phyloP scores from a whole-genome alignment of 2,888 invertebrate genomes.

The Muschampia staudingeri region DNA sequence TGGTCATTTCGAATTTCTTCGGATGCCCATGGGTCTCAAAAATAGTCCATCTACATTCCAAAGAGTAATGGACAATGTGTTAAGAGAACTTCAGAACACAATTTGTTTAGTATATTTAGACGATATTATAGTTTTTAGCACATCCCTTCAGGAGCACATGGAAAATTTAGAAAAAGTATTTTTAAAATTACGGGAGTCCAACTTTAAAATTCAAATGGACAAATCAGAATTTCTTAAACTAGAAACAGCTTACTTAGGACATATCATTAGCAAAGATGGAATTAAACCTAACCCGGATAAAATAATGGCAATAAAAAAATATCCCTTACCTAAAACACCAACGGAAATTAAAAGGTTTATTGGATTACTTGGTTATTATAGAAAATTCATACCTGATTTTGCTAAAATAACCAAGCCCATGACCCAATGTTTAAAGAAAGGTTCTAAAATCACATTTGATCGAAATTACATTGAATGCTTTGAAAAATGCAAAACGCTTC shows the following conservation, averaged over 20 bases:
- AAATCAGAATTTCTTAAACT: no score
- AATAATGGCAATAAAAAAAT: not conserved
- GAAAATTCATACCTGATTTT: not conserved
- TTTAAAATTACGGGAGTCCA: conserved; percentile 26
- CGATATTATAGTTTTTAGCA: conserved; percentile 36
- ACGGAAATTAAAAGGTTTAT: not conserved
- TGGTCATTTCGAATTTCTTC: conserved; percentile 45
- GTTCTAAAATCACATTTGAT: not conserved
- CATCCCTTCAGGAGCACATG: conserved; percentile 53
- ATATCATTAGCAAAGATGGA: not conserved
- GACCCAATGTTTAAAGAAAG: not conserved
- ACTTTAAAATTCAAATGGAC: no score
- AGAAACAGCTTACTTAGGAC: no score
- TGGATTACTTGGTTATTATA: not conserved
- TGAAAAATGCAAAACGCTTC: not conserved
- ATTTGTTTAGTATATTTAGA: not conserved
- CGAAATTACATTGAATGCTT: not conserved
- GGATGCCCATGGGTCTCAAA: conserved; percentile 50
- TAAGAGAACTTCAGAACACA: conserved; percentile 29
- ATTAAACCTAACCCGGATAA: not conserved
- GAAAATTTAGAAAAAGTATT: conserved; percentile 55
- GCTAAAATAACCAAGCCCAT: not conserved
- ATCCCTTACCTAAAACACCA: not conserved
- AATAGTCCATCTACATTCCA: conserved; percentile 15
- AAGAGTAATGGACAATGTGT: conserved; percentile 45